Conservation (phyloP, 2,797 vertebrate species). For the Anniella stebbinsi region DNA sequence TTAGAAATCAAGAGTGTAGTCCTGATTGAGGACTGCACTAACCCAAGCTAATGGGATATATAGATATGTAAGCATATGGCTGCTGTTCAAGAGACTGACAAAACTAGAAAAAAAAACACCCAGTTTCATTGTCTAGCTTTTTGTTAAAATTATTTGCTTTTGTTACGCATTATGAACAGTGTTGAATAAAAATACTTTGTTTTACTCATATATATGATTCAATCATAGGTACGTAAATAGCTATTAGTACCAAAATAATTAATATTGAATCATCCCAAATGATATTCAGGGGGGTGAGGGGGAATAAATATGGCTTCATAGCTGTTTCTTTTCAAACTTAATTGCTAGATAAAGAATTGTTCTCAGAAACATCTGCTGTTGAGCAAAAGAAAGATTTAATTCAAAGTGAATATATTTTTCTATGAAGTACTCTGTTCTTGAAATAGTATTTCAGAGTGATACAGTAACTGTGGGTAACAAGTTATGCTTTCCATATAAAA, state of each 20-base stretch:
- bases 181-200: conserved; percentile 7
- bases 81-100: neutral
- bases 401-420: neutral
- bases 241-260: conserved; percentile 18
- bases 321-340: neutral
- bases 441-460: neutral
- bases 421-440: neutral
- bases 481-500: neutral
- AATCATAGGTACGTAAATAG: neutral
- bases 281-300: neutral
- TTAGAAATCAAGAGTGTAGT: neutral
- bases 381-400: neutral
- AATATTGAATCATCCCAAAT: neutral
- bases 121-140: neutral
- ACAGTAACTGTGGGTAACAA: neutral
- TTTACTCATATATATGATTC: neutral
- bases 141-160: conserved; percentile 39
- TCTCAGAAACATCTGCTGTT: conserved; percentile 2
- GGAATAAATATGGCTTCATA: neutral
- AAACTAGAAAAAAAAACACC: neutral
- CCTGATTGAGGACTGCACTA: neutral
- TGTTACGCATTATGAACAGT: conserved; percentile 37
- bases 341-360: conserved; percentile 11
- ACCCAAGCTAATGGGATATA: neutral
- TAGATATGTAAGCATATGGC: neutral